These are phyloP conservation scores for Automeris io DNA, from an alignment of 2,888 invertebrate genomes.

Conservation along the genomic window DNA sequence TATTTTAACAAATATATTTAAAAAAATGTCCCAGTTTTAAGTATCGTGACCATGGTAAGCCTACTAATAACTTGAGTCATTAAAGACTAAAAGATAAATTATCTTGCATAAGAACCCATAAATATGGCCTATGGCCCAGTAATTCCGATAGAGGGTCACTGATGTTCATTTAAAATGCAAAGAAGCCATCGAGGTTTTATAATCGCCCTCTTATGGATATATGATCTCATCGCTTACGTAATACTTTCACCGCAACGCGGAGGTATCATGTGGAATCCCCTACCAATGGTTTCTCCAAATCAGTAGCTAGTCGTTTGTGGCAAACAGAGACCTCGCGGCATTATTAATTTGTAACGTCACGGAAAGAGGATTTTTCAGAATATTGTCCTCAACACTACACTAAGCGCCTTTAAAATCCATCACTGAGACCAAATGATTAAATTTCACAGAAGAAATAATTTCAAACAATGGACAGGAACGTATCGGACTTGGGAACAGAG, in stretches of 20 bases:
- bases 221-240: constrained; percentile 20
- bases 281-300: background rate
- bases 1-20: too few species aligned
- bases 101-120: constrained; percentile 1
- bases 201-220: constrained; percentile 18
- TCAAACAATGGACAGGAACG: too few species aligned
- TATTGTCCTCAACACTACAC: too few species aligned
- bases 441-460: too few species aligned
- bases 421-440: too few species aligned
- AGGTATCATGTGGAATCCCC: constrained; percentile 3
- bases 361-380: too few species aligned
- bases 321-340: background rate
- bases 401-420: too few species aligned
- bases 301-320: background rate
- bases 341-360: too few species aligned
- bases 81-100: background rate
- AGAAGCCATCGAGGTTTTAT: constrained; percentile 15
- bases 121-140: constrained; percentile 10
- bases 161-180: constrained; percentile 9
- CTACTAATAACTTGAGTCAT: background rate
- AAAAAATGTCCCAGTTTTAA: too few species aligned
- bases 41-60: too few species aligned
- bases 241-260: constrained; percentile 20
- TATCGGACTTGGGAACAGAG: too few species aligned
- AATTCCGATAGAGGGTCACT: constrained; percentile 10